Evolutionary conservation across 2,888 invertebrate species (phyloP).

Genomic region (Charanyca ferruginea): DNA sequence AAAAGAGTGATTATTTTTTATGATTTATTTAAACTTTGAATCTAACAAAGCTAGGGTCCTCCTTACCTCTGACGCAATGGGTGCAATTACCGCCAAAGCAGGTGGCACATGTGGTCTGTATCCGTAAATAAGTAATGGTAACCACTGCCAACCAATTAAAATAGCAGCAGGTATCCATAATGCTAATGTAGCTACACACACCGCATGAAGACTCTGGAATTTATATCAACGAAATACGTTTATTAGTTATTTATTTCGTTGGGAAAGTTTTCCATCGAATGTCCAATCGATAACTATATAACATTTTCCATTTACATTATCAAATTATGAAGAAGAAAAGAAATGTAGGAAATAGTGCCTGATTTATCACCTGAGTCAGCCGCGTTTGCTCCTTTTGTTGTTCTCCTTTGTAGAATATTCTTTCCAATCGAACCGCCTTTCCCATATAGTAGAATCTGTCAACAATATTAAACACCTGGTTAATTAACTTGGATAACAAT

Average conservation of each 20-base stretch:
- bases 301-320: background rate
- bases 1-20: background rate
- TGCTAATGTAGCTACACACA: conserved; percentile 83
- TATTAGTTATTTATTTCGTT: too few relatives aligned
- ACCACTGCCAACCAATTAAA: conserved; percentile 87
- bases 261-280: background rate
- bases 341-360: background rate
- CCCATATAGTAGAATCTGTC: conserved; percentile 87
- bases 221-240: background rate
- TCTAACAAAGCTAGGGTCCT: background rate
- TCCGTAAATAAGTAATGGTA: conserved; percentile 81
- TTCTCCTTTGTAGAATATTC: conserved; percentile 85
- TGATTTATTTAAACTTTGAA: background rate
- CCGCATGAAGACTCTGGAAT: conserved; percentile 82
- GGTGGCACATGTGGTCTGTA: conserved; percentile 87
- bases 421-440: conserved; percentile 85
- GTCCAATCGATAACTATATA: background rate
- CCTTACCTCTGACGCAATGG: conserved; percentile 88
- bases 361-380: conserved; percentile 81
- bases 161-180: conserved; percentile 89
- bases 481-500: background rate
- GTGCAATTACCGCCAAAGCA: conserved; percentile 85
- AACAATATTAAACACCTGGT: conserved; percentile 13
- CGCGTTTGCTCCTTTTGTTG: conserved; percentile 84
- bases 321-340: background rate